Conservation (phyloP, 2,113 vertebrate species). For the Alectura lathami region DNA sequence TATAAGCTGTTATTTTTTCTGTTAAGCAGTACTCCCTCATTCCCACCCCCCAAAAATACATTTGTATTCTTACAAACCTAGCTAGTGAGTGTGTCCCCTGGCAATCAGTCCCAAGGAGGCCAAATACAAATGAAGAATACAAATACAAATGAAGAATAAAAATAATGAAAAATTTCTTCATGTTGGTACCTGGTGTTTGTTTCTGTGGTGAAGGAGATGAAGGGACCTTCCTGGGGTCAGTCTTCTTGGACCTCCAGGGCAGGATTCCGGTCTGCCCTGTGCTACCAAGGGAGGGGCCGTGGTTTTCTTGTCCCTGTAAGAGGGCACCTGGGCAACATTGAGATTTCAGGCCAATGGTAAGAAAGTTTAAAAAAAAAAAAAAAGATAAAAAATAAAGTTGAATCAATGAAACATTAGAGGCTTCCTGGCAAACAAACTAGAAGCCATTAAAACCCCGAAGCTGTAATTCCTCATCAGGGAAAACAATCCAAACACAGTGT, state of each 20-base stretch:
- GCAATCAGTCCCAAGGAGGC: not conserved
- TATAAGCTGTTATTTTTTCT: not conserved
- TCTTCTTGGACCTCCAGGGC: not conserved
- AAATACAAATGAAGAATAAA: not conserved
- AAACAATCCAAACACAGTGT: not conserved
- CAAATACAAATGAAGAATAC: accelerated
- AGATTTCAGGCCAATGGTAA: not conserved
- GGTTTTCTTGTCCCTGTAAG: not conserved
- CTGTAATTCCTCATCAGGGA: not conserved
- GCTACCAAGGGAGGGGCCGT: not conserved
- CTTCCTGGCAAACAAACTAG: not conserved
- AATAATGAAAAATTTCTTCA: not conserved
- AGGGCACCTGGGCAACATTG: not conserved
- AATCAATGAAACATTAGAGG: not conserved
- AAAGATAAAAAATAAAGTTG: too few species aligned
- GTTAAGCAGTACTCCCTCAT: not conserved
- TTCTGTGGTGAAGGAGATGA: not conserved
- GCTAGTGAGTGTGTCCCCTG: not conserved
- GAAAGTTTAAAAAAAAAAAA: too few species aligned
- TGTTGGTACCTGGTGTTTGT: not conserved
- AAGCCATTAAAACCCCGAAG: not conserved
- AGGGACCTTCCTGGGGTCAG: not conserved
- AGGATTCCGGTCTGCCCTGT: not conserved
- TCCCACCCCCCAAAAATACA: too few species aligned
- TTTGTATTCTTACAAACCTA: not conserved